Conservation (phyloP, 2,113 vertebrate species). For the Jaculus jaculus region DNA sequence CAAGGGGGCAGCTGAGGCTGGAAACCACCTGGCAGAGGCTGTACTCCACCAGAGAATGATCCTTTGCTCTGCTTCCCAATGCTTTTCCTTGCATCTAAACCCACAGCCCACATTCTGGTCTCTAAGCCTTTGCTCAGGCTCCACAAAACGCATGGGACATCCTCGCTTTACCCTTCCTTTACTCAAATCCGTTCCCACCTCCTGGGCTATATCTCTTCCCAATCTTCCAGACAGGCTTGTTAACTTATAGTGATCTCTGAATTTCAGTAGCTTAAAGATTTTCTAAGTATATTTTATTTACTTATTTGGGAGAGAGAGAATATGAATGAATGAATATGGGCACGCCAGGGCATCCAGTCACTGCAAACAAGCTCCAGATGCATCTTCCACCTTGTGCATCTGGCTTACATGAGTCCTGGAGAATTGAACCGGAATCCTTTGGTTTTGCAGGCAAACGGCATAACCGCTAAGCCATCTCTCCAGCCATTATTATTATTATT, state of each 20-base stretch:
- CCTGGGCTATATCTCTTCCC: background rate
- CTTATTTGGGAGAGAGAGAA: too few relatives aligned
- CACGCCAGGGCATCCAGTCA: too few relatives aligned
- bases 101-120: background rate
- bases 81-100: background rate
- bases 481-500: too few relatives aligned
- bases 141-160: background rate
- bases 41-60: too few relatives aligned
- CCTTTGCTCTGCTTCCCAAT: background rate
- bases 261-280: background rate
- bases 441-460: too few relatives aligned
- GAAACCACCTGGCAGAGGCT: background rate
- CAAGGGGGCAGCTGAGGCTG: background rate
- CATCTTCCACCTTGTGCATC: too few relatives aligned
- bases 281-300: too few relatives aligned
- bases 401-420: too few relatives aligned
- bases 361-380: too few relatives aligned
- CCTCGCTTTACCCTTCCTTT: background rate
- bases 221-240: background rate
- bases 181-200: background rate
- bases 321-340: too few relatives aligned
- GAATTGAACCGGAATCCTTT: too few relatives aligned
- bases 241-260: background rate
- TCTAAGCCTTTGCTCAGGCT: background rate
- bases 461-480: too few relatives aligned